Conservation (phyloP, 2,113 vertebrate species). For the Platichthys flesus region DNA sequence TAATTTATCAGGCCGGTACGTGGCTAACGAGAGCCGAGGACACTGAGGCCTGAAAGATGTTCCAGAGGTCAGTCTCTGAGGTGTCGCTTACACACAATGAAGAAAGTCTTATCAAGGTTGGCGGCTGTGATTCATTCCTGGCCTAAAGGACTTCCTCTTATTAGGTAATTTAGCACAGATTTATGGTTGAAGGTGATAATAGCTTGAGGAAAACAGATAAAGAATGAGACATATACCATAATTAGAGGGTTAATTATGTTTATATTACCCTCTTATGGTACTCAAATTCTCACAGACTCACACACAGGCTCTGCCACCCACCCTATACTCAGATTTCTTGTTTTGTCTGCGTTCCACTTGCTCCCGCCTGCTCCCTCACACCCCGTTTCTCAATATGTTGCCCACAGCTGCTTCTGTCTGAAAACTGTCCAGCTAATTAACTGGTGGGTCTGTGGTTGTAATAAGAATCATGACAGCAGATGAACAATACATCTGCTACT, state of each 20-base stretch:
- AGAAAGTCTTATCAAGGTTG: constrained; percentile 58
- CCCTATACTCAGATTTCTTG: constrained; percentile 42
- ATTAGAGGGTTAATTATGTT: constrained; percentile 78
- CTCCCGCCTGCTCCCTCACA: constrained; percentile 54
- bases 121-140: constrained; percentile 57
- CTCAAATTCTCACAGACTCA: constrained; percentile 50
- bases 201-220: constrained; percentile 65
- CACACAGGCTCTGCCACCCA: constrained; percentile 32
- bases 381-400: constrained; percentile 75
- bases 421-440: constrained; percentile 81
- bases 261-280: constrained; percentile 69
- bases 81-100: constrained; percentile 50
- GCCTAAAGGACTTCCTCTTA: constrained; percentile 62
- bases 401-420: constrained; percentile 79
- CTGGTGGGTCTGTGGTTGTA: constrained; percentile 69
- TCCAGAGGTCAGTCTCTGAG: constrained; percentile 51
- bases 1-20: constrained; percentile 30
- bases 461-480: constrained; percentile 77
- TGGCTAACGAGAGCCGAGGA: constrained; percentile 39
- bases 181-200: constrained; percentile 70
- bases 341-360: constrained; percentile 41
- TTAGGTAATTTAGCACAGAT: constrained; percentile 64
- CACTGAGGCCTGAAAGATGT: constrained; percentile 39
- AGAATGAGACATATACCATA: constrained; percentile 66
- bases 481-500: constrained; percentile 78